Base-by-base conservation (phyloP, 1,140 invertebrate genomes). In the Adoxophyes honmai region DNA sequence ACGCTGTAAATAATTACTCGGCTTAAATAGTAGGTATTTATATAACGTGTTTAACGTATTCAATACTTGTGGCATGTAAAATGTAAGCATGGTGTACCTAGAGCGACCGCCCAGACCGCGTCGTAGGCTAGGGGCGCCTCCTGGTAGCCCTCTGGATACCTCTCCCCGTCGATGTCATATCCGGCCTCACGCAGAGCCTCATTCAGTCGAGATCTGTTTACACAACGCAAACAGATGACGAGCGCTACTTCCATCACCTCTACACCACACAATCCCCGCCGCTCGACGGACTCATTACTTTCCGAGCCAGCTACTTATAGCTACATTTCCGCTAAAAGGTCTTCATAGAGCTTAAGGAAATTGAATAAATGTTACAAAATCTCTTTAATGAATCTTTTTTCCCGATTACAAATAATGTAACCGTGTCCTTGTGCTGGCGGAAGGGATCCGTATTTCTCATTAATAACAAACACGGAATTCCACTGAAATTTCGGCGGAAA, bases 101-200 rank as follows among this genome's bases (percentile, higher is more conserved):
- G 90, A 35, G 98, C 98, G 13, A 99, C 94, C 14, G 97, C 97
- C 98, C 98, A 99, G 36, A 99, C 96, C 21, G 99, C 99, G 89
- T 99, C 99, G 78, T 99, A 99, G 10, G 98, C 98, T 33, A 99
- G 86, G 0, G 98, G 98, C 0, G 98, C 98, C 90, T 99, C 98
- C 78, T 98, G 97, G 86, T 98, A 99, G 1, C 98, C 98, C 81
- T 96, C 96, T 0, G 96, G 96, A 86, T 94, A 97, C 36, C 95
- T 90, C 73, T 94, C 92, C 36, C 95, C 93, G 75, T 94, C 93
- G 70, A 96, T 95, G 71, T 96, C 94, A 76, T 94, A 96, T 9
- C 95, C 95, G 38, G 93, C 92, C 35, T 94, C 92, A 52, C 94
- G 93, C 6, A 98, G 88, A 28, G 93, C 92, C 60, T 93, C 91